Evolutionary conservation across 2,113 vertebrate genomes (phyloP), one percentile per base, ranked within the genome.

Genomic region (Ovis canadensis): DNA sequence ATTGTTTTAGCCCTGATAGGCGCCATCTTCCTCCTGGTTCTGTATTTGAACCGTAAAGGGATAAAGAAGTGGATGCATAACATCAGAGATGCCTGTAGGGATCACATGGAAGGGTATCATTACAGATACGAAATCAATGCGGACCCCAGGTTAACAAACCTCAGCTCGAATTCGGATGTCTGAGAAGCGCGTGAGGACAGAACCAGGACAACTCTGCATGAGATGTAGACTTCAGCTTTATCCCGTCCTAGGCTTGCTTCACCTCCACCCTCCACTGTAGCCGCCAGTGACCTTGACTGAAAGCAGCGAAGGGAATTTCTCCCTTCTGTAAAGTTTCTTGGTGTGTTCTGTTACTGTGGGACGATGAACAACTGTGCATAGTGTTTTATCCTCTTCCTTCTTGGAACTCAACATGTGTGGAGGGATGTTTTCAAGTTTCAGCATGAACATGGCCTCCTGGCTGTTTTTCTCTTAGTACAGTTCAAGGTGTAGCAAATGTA

Each of bases 71-170:
- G 99, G 99, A 99, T 99, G 85, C 99, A 99, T 98, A 99, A 99
- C 98, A 99, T 99, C 98, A 98, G 99, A 98, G 99, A 99, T 80
- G 99, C 99, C 82, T 99, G 99, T 98, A 99, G 99, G 98, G 99
- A 99, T 99, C 99, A 99, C 98, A 99, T 99, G 99, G 99, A 99
- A 98, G 99, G 99, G 12, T 99, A 99, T 98, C 99, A 99, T 98
- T 99, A 99, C 99, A 99, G 99, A 98, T 99, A 99, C 0, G 99
- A 99, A 99, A 99, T 99, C 96, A 99, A 99, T 88, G 99, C 99
- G 13, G 99, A 99, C 98, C 99, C 99, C 40, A 99, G 99, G 88
- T 97, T 99, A 97, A 99, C 99, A 98, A 99, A 99, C 98, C 99
- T 99, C 97, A 99, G 99, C 98, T 99, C 99, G 97, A 99, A 99